Evolutionary conservation across 1,140 invertebrate genomes (phyloP).

Genomic region (Marisa cornuarietis): DNA sequence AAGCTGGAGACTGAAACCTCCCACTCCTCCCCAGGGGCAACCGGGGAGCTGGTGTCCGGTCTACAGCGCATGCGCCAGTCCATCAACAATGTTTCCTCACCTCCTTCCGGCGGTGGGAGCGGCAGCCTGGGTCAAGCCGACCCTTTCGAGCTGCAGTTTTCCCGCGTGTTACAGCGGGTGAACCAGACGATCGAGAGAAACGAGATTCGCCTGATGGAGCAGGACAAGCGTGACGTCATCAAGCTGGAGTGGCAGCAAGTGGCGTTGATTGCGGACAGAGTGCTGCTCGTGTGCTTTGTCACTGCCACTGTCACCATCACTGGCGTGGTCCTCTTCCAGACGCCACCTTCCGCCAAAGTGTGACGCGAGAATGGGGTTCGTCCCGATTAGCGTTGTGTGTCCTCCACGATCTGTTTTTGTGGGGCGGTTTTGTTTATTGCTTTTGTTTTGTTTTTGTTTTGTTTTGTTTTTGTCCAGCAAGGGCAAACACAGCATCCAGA

Average conservation of each 20-base stretch:
- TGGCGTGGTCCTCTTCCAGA: conserved; percentile 33
- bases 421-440: neutral
- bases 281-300: conserved; percentile 73
- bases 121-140: neutral
- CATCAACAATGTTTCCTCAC: neutral
- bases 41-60: neutral
- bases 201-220: conserved; percentile 75
- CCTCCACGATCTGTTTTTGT: neutral
- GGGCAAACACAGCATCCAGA: neutral
- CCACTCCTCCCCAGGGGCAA: neutral
- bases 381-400: neutral
- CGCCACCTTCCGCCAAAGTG: conserved; percentile 26
- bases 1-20: conserved; percentile 4
- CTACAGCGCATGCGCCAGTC: conserved; percentile 9
- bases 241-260: conserved; percentile 83
- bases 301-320: conserved; percentile 36
- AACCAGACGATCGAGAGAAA: conserved; percentile 78
- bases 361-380: neutral
- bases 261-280: conserved; percentile 76
- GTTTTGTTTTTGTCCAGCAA: neutral
- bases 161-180: conserved; percentile 74
- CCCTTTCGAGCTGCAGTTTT: conserved; percentile 70
- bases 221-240: conserved; percentile 74
- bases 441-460: too few relatives aligned
- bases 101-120: neutral